These are phyloP conservation scores for Philantomba maxwellii DNA, from an alignment of 2,113 vertebrate genomes.

Conservation along the genomic window DNA sequence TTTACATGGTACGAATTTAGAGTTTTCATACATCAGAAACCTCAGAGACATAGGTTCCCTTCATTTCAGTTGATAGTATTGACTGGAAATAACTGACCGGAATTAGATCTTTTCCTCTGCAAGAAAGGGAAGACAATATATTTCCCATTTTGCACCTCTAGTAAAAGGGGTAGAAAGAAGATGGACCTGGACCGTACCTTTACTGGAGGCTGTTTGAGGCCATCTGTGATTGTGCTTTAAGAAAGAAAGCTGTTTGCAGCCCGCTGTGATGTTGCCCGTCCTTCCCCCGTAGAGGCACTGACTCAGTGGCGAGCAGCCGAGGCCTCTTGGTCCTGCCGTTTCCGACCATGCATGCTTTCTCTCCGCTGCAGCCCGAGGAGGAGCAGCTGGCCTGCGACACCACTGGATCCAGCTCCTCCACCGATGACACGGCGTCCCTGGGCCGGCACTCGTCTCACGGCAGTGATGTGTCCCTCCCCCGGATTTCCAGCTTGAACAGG, in stretches of 20 bases:
- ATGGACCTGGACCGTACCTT: not conserved
- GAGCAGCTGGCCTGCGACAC: slow-evolving; percentile 79
- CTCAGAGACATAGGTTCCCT: slow-evolving; percentile 4
- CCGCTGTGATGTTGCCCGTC: not conserved
- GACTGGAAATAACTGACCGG: slow-evolving; percentile 40
- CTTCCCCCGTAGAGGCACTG: not conserved
- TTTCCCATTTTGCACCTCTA: not conserved
- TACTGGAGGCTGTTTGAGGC: not conserved
- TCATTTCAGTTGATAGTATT: slow-evolving; percentile 36
- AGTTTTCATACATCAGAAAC: not conserved
- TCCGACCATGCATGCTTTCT: not conserved
- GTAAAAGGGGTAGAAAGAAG: not conserved
- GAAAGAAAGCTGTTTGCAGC: not conserved
- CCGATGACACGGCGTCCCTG: slow-evolving; percentile 88
- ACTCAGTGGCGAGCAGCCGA: not conserved
- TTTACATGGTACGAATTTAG: not conserved
- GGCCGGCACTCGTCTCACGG: slow-evolving; percentile 87
- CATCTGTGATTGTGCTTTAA: not conserved
- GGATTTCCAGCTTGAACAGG: slow-evolving; percentile 14
- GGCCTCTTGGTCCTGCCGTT: not conserved
- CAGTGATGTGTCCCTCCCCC: slow-evolving; percentile 79
- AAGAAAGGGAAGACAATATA: not conserved
- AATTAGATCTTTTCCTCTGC: not conserved
- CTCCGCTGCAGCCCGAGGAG: slow-evolving; percentile 73
- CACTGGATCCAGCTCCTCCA: slow-evolving; percentile 90